Percentiles rank a stretch among this genome's conserved stretches.
Conservation (phyloP, 2,113 vertebrate species). For the Passerina amoena region DNA sequence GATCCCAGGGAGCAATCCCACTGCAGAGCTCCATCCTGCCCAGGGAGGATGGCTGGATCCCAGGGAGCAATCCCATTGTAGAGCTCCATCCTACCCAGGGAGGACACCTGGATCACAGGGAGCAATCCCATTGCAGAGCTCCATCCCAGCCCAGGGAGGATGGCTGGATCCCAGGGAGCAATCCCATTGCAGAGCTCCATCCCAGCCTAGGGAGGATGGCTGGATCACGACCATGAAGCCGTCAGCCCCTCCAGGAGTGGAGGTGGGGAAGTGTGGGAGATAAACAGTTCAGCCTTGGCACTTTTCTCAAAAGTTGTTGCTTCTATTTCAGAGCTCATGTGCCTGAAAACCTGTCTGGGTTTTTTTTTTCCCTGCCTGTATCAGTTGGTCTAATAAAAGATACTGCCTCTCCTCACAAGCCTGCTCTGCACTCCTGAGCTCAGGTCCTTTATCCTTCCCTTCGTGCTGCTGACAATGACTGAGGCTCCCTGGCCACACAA, state of each 20-base stretch:
- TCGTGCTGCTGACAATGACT: not conserved
- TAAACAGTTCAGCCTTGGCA: slow-evolving; percentile 8
- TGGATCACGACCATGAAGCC: not conserved
- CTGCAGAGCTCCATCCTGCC: not conserved
- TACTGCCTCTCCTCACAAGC: not conserved
- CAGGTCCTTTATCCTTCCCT: not conserved
- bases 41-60: accelerated
- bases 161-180: not conserved
- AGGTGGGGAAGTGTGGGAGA: not conserved
- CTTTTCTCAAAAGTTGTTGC: not conserved
- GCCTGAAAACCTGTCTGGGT: not conserved
- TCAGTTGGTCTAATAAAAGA: slow-evolving; percentile 32
- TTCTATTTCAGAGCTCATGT: not conserved
- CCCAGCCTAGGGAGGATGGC: not conserved
- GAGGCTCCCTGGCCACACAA: not conserved
- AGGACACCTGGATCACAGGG: not conserved
- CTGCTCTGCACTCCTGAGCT: slow-evolving; percentile 2
- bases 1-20: not conserved
- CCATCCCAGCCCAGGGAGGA: not conserved
- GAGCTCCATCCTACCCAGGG: not conserved
- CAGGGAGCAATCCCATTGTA: not conserved
- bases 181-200: not conserved
- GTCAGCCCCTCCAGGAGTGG: not conserved
- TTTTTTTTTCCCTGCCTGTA: not conserved
- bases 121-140: not conserved